Percentiles rank a stretch among this genome's conserved stretches.
These are phyloP conservation scores for Hepsetus odoe DNA, from an alignment of 2,113 vertebrate species.

Conservation along the genomic window DNA sequence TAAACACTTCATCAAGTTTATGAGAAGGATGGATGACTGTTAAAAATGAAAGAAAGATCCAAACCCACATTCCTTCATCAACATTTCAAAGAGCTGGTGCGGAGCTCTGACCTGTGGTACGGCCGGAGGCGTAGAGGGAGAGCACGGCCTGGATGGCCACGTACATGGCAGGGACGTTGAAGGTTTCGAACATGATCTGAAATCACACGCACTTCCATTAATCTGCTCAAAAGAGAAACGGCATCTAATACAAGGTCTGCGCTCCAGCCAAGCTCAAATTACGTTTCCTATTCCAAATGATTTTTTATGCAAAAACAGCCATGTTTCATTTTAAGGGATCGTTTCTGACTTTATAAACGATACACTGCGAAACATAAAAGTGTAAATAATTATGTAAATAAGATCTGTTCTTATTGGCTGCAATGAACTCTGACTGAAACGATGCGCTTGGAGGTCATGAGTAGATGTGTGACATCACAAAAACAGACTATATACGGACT, in stretches of 20 bases:
- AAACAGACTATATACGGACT: too few relatives aligned
- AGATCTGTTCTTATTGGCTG: too few relatives aligned
- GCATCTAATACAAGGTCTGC: background rate
- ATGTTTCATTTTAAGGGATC: too few relatives aligned
- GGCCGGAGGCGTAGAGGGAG: slow-evolving; percentile 88
- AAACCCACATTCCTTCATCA: background rate
- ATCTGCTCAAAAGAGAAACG: background rate
- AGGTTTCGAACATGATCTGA: slow-evolving; percentile 93
- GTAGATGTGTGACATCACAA: too few relatives aligned
- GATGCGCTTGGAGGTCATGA: too few relatives aligned
- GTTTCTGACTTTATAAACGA: too few relatives aligned
- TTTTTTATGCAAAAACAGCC: too few relatives aligned
- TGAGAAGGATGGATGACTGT: background rate
- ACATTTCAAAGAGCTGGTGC: background rate
- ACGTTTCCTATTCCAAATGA: too few relatives aligned
- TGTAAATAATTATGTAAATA: too few relatives aligned
- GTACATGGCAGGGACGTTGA: slow-evolving; percentile 92
- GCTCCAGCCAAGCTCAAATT: too few relatives aligned
- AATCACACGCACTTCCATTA: background rate
- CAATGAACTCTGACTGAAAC: too few relatives aligned
- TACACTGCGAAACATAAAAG: too few relatives aligned
- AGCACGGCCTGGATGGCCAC: slow-evolving; percentile 92
- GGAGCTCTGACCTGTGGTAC: slow-evolving; percentile 84
- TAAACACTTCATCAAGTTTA: background rate
- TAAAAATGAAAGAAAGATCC: background rate